Evolutionary conservation across 2,888 invertebrate species (phyloP), one percentile per base, ranked within the genome.

Genomic region (Sepiola atlantica): DNA sequence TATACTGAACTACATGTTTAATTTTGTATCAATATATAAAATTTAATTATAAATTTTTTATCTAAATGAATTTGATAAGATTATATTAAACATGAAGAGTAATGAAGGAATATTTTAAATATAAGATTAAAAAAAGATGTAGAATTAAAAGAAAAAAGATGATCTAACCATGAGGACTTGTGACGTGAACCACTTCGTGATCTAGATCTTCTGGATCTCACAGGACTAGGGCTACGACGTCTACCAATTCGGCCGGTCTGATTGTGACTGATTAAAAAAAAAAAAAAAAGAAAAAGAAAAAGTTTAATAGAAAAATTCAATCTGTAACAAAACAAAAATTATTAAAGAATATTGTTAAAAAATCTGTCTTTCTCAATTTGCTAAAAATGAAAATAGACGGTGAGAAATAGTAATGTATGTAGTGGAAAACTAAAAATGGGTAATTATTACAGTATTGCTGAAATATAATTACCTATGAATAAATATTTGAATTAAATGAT

Each of bases 151-250:
- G 2, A 45, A 45, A 45, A 45, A 77, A 77, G n/a, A 77, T n/a
- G 16, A n/a, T 77, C 77, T n/a, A 35, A 93, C 93, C 93, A 32
- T 92, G 92, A 92, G 35, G 93, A 93, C 35, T 93, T 93, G 32
- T 93, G 93, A n/a, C 93, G 54, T 55, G 93, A 93, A 61, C 93
- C 61, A 35, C 93, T 93, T 0, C 93, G 93, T 20, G 93, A 93
- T 28, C 93, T n/a, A 3, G 93, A 93, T 14, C 93, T 35, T 55
- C 93, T 55, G n/a, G 54, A 24, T 55, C 57, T 35, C n/a, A 57
- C 35, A 35, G 93, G 61, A 12, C 57, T 61, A 18, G 61, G 54
- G 21, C 55, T 55, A 28, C 93, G 55, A 57, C 93, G 55, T 10
- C 93, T 93, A 8, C 35, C 55, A 24, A 32, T 93, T n/a, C 93